These are phyloP conservation scores for Jacana jacana DNA, from an alignment of 2,113 vertebrate genomes.

Conservation along the genomic window DNA sequence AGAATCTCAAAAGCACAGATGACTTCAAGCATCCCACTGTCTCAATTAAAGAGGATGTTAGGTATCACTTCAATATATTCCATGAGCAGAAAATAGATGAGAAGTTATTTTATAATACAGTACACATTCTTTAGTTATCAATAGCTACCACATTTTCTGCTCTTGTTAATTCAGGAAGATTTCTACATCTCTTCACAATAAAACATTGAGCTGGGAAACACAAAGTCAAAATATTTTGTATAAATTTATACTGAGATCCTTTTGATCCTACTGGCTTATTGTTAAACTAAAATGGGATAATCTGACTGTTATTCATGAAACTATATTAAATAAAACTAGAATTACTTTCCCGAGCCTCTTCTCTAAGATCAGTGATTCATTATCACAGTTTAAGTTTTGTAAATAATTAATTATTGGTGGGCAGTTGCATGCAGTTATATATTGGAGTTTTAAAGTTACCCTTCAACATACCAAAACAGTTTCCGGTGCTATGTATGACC, in stretches of 20 bases:
- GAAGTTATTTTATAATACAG: neutral
- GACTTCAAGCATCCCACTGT: neutral
- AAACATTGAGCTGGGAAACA: neutral
- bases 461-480: neutral
- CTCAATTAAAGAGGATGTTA: neutral
- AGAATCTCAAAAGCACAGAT: neutral
- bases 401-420: neutral
- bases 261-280: neutral
- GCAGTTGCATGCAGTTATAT: neutral
- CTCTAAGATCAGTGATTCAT: neutral
- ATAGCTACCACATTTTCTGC: neutral
- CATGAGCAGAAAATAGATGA: neutral
- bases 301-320: neutral
- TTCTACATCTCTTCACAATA: neutral
- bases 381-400: neutral
- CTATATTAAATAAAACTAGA: neutral
- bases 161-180: neutral
- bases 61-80: neutral
- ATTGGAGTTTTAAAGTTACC: neutral
- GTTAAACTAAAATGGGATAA: neutral
- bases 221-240: neutral
- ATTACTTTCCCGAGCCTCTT: neutral
- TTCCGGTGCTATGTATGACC: neutral
- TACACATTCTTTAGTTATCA: neutral
- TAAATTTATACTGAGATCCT: neutral